Base-by-base conservation (phyloP, 2,113 vertebrate genomes). In the Protobothrops flavoviridis region DNA sequence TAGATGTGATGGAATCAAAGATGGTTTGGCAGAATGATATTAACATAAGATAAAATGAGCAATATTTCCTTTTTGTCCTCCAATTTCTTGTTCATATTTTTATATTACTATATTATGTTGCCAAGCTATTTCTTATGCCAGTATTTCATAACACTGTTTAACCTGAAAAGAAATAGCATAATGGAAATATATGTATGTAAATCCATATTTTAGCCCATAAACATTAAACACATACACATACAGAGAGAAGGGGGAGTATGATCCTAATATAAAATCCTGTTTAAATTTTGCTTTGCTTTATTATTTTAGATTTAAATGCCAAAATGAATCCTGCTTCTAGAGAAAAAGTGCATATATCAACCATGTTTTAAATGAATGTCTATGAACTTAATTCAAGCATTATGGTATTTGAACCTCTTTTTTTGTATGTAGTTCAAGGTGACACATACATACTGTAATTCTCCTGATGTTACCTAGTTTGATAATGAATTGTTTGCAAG, bases 271-370 rank as follows among this genome's bases (percentile, higher is more conserved):
- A 85, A 91, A 87, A 88, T 88, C 91, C 85, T 45, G 48, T 17
- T n/a, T 52, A 24, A 50, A 50, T 26, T 87, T 87, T 24, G 45
- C 23, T 85, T 20, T 93, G 90, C 94, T 91, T 57, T 20, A 90
- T 85, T 92, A 74, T 91, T 91, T 93, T 90, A 96, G 61, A 56
- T 24, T 92, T 92, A 94, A 90, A 81, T 95, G 56, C 90, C 52
- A 69, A 89, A 85, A 29, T 20, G 91, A 93, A 52, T 92, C 90
- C 90, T 26, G 59, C 88, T 93, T 52, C 69, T 92, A 95, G 93
- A 85, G 9, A 93, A 94, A 95, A 96, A 92, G 85, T 91, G 45
- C 93, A 94, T 94, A 93, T 85, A 92, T 92, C 48, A 95, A 94
- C 95, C 95, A 97, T 91, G 96, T 85, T 92, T 87, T 74, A 20